These are phyloP conservation scores for Leucophenga montana DNA, from an alignment of 2,888 invertebrate genomes.

Conservation along the genomic window DNA sequence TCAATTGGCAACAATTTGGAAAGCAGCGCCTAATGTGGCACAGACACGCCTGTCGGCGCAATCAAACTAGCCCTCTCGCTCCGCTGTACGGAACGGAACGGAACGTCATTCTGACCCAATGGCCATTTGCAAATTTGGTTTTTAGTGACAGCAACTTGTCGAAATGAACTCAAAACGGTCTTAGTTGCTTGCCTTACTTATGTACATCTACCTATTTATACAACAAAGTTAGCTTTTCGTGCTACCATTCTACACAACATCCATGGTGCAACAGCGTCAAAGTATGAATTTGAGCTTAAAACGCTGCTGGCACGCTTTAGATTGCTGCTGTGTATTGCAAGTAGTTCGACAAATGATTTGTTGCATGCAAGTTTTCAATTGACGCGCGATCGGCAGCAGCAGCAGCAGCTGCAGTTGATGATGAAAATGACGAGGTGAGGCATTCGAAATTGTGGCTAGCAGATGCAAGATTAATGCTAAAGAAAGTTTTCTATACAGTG, in stretches of 20 bases:
- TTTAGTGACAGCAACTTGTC: constrained; percentile 54
- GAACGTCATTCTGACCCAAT: background rate
- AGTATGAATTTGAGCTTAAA: too few relatives aligned
- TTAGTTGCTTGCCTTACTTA: background rate
- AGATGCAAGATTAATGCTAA: background rate
- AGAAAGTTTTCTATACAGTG: constrained; percentile 36
- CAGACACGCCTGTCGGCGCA: constrained; percentile 30
- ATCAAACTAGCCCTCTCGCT: background rate
- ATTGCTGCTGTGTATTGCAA: constrained; percentile 10
- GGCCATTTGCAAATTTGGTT: constrained; percentile 19
- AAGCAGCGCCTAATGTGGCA: constrained; percentile 52
- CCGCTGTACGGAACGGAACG: too few relatives aligned
- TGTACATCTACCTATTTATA: too few relatives aligned
- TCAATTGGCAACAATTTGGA: constrained; percentile 37
- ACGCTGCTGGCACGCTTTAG: background rate
- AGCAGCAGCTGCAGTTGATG: background rate
- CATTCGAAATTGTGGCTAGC: background rate
- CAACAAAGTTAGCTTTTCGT: too few relatives aligned
- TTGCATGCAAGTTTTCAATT: constrained; percentile 63
- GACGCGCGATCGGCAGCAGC: constrained; percentile 35
- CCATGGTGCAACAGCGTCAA: too few relatives aligned
- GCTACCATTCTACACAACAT: too few relatives aligned
- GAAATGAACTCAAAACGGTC: constrained; percentile 19
- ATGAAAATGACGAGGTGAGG: background rate
- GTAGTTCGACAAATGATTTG: constrained; percentile 30